Conservation (phyloP, 1,140 invertebrate genomes). For the Bilobella aurantiaca region DNA sequence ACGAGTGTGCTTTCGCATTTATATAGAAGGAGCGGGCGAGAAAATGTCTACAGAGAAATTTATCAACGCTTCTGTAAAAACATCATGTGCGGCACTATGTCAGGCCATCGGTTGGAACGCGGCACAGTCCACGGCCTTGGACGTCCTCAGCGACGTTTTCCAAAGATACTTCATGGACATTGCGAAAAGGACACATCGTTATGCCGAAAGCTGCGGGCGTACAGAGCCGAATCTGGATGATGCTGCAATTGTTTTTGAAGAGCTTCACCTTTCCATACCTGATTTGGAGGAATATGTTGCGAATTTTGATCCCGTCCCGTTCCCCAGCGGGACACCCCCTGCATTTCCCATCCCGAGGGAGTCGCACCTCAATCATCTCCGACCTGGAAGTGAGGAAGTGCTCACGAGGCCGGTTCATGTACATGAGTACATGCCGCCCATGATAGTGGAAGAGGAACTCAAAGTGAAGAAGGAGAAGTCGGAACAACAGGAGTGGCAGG, state of each 20-base stretch:
- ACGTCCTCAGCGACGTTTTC: constrained; percentile 77
- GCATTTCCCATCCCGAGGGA: constrained; percentile 58
- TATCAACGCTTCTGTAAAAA: too few relatives aligned
- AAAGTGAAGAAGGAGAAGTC: too few relatives aligned
- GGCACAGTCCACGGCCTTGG: constrained; percentile 72
- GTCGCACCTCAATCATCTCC: constrained; percentile 78
- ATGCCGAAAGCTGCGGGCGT: constrained; percentile 75
- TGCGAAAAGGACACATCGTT: constrained; percentile 61
- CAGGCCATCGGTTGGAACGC: constrained; percentile 76
- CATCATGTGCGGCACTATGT: constrained; percentile 68
- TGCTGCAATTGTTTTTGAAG: constrained; percentile 70
- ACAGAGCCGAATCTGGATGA: constrained; percentile 77
- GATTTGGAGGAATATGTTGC: constrained; percentile 79
- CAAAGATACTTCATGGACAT: constrained; percentile 68
- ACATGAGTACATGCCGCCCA: constrained; percentile 83
- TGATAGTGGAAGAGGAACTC: constrained; percentile 42
- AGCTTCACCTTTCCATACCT: constrained; percentile 65
- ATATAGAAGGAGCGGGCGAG: too few relatives aligned
- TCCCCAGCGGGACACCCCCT: constrained; percentile 52
- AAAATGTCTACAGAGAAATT: too few relatives aligned
- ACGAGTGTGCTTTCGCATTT: too few relatives aligned
- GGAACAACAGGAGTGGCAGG: too few relatives aligned
- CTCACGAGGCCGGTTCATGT: constrained; percentile 77
- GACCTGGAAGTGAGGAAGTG: constrained; percentile 83
- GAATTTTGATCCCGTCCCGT: constrained; percentile 66